phyloP scores from a whole-genome alignment of 2,113 vertebrate species.

The Nannobrachium achirus region DNA sequence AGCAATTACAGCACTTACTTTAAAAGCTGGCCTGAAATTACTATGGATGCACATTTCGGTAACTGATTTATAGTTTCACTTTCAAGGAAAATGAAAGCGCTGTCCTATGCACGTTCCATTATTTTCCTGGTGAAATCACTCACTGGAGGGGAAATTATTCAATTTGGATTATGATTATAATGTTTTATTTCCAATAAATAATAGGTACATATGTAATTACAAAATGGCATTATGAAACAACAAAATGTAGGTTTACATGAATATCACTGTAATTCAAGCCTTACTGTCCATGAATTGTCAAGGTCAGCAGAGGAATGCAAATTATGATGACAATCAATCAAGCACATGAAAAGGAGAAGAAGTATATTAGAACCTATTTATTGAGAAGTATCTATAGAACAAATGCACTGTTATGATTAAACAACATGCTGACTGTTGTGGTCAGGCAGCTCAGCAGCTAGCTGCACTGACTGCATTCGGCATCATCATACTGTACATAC shows the following conservation, averaged over 20 bases:
- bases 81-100: background rate
- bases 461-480: conserved; percentile 39
- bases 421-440: conserved; percentile 52
- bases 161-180: too few species aligned
- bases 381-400: conserved; percentile 28
- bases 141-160: background rate
- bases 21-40: background rate
- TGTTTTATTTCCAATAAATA: conserved; percentile 22
- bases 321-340: conserved; percentile 8
- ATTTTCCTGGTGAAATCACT: background rate
- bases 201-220: conserved; percentile 38
- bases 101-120: too few species aligned
- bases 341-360: conserved; percentile 30
- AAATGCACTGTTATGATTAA: conserved; percentile 29
- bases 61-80: background rate
- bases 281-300: conserved; percentile 35
- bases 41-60: background rate
- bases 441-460: conserved; percentile 58
- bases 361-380: conserved; percentile 23
- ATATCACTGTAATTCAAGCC: conserved; percentile 18
- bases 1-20: background rate
- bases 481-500: conserved; percentile 52
- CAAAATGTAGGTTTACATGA: too few species aligned
- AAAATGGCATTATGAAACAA: conserved; percentile 23
- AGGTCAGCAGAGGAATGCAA: conserved; percentile 19